Percentiles rank a stretch among this genome's conserved stretches.
Conservation (phyloP, 2,888 invertebrate genomes). For the Ophion costatus region DNA sequence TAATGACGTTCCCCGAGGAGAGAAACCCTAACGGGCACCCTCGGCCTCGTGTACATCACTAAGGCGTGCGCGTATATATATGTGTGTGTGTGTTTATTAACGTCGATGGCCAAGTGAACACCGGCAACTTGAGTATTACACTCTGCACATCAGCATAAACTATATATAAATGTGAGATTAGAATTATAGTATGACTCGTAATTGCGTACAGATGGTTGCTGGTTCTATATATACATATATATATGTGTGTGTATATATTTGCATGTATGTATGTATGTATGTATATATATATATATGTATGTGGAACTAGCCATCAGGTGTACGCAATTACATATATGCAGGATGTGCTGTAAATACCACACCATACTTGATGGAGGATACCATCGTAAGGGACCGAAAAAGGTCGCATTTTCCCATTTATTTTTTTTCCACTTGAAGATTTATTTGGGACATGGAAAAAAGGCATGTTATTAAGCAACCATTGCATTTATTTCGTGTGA, state of each 20-base stretch:
- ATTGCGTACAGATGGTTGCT: background rate
- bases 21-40: constrained; percentile 57
- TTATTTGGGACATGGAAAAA: too few relatives aligned
- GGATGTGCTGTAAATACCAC: background rate
- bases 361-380: background rate
- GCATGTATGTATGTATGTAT: too few relatives aligned
- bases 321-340: background rate
- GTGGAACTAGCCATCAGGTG: too few relatives aligned
- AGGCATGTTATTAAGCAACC: too few relatives aligned
- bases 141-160: background rate
- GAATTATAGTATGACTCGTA: background rate
- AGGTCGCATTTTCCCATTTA: too few relatives aligned
- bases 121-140: constrained; percentile 22
- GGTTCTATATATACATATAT: background rate
- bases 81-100: constrained; percentile 5
- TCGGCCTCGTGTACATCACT: constrained; percentile 46
- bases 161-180: background rate
- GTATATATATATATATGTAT: too few relatives aligned
- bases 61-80: background rate
- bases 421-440: too few relatives aligned
- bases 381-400: too few relatives aligned
- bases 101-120: constrained; percentile 32
- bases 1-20: constrained; percentile 56
- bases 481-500: too few relatives aligned
- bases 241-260: background rate